Evolutionary conservation across 2,888 invertebrate species (phyloP).

Genomic region (Cephus spinipes): DNA sequence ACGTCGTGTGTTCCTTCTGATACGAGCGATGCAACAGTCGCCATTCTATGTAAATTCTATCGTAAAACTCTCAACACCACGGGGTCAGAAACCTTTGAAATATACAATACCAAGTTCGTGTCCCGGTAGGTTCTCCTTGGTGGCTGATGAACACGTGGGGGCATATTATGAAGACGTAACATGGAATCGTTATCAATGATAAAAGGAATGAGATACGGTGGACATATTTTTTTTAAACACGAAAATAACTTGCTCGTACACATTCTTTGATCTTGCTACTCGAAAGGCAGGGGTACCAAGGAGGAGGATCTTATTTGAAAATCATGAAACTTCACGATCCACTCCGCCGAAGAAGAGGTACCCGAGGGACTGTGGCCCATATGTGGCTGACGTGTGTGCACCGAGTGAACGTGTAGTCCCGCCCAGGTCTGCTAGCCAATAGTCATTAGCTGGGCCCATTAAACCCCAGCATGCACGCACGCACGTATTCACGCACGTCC

Average conservation of each 20-base stretch:
- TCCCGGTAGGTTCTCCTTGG: neutral
- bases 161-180: neutral
- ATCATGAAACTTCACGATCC: neutral
- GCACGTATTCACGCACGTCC: slow-evolving; percentile 37
- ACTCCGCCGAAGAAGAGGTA: neutral
- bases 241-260: neutral
- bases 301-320: neutral
- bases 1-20: slow-evolving; percentile 41
- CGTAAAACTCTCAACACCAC: slow-evolving; percentile 58
- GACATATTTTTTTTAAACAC: neutral
- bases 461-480: slow-evolving; percentile 59
- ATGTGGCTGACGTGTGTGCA: slow-evolving; percentile 15
- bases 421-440: slow-evolving; percentile 66
- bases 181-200: neutral
- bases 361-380: slow-evolving; percentile 14
- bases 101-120: neutral
- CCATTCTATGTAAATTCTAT: slow-evolving; percentile 62
- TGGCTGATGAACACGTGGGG: neutral
- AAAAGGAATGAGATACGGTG: neutral
- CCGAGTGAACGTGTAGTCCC: slow-evolving; percentile 58
- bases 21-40: slow-evolving; percentile 47
- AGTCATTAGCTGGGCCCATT: slow-evolving; percentile 67
- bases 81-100: slow-evolving; percentile 29
- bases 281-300: neutral
- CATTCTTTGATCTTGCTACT: neutral